Evolutionary conservation across 2,888 invertebrate species (phyloP).

Genomic region (Masnerella sp.): DNA sequence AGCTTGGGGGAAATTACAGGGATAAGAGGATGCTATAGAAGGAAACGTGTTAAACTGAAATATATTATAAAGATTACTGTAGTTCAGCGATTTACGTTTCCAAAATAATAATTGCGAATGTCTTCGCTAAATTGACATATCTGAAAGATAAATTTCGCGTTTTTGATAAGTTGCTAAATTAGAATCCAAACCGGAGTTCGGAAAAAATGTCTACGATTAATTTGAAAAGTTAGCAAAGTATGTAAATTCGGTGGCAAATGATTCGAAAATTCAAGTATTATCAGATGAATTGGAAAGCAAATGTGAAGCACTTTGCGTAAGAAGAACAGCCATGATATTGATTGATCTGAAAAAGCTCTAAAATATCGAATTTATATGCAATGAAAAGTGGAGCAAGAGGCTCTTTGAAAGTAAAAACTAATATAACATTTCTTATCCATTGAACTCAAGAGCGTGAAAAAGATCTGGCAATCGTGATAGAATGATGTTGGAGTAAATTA

Average conservation of each 20-base stretch:
- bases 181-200: too few relatives aligned
- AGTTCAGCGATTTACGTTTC: too few relatives aligned
- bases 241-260: conserved; percentile 37
- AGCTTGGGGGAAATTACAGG: conserved; percentile 58
- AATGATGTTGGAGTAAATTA: conserved; percentile 15
- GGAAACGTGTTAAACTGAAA: conserved; percentile 38
- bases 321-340: conserved; percentile 42
- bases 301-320: conserved; percentile 49
- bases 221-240: too few relatives aligned
- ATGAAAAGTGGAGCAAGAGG: conserved; percentile 44
- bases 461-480: conserved; percentile 31
- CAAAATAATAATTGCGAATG: too few relatives aligned
- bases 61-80: conserved; percentile 44
- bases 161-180: too few relatives aligned
- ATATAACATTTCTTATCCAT: conserved; percentile 47
- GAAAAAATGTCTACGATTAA: too few relatives aligned
- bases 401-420: conserved; percentile 54
- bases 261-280: conserved; percentile 45
- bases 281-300: conserved; percentile 37
- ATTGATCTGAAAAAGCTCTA: conserved; percentile 42
- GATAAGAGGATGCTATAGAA: conserved; percentile 48
- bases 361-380: conserved; percentile 46
- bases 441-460: conserved; percentile 23
- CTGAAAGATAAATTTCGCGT: too few relatives aligned
- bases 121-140: too few relatives aligned